Percentiles rank a stretch among this genome's conserved stretches.
Evolutionary conservation across 2,888 invertebrate species (phyloP).

Genomic region (Cryptus viduatorius): DNA sequence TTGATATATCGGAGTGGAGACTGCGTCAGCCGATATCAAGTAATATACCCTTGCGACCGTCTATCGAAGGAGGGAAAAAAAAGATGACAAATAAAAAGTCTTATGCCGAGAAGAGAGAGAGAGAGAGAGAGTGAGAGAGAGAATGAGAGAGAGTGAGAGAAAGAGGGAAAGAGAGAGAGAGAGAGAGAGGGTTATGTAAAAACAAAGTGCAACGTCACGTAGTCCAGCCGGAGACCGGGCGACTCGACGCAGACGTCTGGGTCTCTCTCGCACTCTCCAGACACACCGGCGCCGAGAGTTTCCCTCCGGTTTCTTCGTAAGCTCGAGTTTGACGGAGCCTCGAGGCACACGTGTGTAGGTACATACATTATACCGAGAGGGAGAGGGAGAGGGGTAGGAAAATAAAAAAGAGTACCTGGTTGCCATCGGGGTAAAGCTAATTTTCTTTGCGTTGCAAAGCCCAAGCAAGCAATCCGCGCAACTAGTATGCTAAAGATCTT

Average conservation of each 20-base stretch:
- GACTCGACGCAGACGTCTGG: conserved; percentile 34
- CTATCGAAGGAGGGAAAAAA: conserved; percentile 16
- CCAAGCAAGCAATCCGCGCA: not conserved
- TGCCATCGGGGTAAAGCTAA: not conserved
- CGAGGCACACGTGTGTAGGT: conserved; percentile 17
- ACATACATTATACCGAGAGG: conserved; percentile 19
- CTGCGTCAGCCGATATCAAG: conserved; percentile 16
- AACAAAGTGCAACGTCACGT: conserved; percentile 56
- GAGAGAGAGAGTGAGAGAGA: too few species aligned
- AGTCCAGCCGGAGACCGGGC: conserved; percentile 34
- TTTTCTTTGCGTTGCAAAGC: conserved; percentile 7
- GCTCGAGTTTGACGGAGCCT: conserved; percentile 50
- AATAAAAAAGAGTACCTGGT: conserved; percentile 8
- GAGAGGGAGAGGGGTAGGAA: not conserved
- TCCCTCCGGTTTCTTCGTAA: conserved; percentile 50
- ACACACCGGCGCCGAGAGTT: conserved; percentile 58
- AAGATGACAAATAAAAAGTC: conserved; percentile 17
- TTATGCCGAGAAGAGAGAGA: conserved; percentile 6
- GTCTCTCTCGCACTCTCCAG: conserved; percentile 40
- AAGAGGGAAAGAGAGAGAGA: too few species aligned
- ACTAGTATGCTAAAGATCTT: not conserved
- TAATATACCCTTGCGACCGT: not conserved
- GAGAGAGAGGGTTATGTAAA: conserved; percentile 30
- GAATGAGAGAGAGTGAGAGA: not conserved
- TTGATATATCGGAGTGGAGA: not conserved